Base-by-base conservation (phyloP, 2,797 vertebrate genomes). In the Garrulus glandarius region DNA sequence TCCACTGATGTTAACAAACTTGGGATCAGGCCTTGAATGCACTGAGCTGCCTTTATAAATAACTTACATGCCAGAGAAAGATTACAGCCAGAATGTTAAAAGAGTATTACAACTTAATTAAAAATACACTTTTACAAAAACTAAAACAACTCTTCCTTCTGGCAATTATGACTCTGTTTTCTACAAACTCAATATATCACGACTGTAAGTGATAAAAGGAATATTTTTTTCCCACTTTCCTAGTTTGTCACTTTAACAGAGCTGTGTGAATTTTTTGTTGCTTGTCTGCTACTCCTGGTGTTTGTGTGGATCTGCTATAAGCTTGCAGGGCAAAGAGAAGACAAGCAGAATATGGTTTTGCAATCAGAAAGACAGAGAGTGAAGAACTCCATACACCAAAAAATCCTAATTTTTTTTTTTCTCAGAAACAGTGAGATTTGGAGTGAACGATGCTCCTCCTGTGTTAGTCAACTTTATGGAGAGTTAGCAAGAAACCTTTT, bases 1-100 rank as follows among this genome's bases (percentile, higher is more conserved):
- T 84, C 67, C 85, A 95, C 72, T 88, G 69, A 89, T 86, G 56
- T 81, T 72, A 94, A 91, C 59, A 77, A 80, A 83, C 53, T 87
- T 83, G 57, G 64, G 65, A 85, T 85, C 61, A 56, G 59, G 69
- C 36, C 46, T 46, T 68, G 32, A 79, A 91, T 50, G 64, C 69
- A 70, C 77, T 79, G 59, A 91, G 29, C 15, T 29, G 34, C 44
- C 52, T 89, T 95, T 49, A 36, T 76, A 93, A 87, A 80, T 81
- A 92, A 64, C 30, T 72, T 34, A 36, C n/a, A 32, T 68, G 68
- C 56, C 79, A 90, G 39, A 88, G 67, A 36, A 85, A 63, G 52
- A 84, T 65, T 82, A 84, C 52, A 92, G 65, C 18, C 47, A 87
- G 61, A 83, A 36, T 10, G 5, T 56, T 72, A 63, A 86, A 70